These are phyloP conservation scores for Pseudorhombus dupliciocellatus DNA, from an alignment of 2,113 vertebrate genomes.

Conservation along the genomic window DNA sequence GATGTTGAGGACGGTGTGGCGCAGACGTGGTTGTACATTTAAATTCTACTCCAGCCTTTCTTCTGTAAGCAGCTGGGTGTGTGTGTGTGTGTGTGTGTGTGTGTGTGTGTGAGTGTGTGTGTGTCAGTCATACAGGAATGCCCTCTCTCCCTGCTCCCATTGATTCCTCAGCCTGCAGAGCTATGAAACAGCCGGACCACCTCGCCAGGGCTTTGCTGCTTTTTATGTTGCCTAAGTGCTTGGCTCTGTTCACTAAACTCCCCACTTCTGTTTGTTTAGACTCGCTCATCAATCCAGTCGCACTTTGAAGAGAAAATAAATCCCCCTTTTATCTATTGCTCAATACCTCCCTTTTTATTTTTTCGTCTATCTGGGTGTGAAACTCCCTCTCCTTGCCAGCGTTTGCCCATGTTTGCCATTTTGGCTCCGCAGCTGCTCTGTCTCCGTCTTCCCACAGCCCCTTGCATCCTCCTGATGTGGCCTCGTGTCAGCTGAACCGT, in stretches of 20 bases:
- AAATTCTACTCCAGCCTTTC: conserved; percentile 2
- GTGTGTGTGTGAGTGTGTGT: conserved; percentile 1
- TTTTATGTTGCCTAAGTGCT: conserved; percentile 68
- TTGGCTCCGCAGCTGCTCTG: conserved; percentile 20
- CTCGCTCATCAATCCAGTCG: conserved; percentile 42
- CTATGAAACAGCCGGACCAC: conserved; percentile 55
- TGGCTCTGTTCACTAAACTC: conserved; percentile 68
- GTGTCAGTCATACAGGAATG: conserved; percentile 43
- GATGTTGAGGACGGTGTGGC: background rate
- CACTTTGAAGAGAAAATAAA: conserved; percentile 27
- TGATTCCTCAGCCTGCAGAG: conserved; percentile 55
- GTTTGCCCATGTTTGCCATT: background rate
- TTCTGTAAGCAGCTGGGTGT: background rate
- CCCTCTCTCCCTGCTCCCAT: conserved; percentile 56
- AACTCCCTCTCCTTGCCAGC: conserved; percentile 27
- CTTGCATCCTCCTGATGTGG: conserved; percentile 44
- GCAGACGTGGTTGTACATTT: background rate
- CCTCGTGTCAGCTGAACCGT: conserved; percentile 53
- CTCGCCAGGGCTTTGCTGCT: conserved; percentile 60
- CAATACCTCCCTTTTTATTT: conserved; percentile 16
- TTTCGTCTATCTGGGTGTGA: conserved; percentile 14
- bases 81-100: too few species aligned
- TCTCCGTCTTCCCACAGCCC: conserved; percentile 21
- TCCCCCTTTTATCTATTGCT: conserved; percentile 15
- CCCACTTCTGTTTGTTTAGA: conserved; percentile 67